Evolutionary conservation across 2,888 invertebrate species (phyloP).

Genomic region (Cheilosia scutellata): DNA sequence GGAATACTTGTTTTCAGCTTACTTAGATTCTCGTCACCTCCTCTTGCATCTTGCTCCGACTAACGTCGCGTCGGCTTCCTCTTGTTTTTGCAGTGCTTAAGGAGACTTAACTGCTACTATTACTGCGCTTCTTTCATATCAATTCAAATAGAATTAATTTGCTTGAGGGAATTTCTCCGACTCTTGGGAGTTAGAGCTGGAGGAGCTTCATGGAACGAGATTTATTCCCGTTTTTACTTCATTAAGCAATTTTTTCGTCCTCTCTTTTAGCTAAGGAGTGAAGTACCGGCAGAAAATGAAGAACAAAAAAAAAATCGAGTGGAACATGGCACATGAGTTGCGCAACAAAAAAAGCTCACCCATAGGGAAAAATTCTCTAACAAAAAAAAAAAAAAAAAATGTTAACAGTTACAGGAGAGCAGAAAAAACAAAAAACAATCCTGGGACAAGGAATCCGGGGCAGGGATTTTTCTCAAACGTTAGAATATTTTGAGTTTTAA

Average conservation of each 20-base stretch:
- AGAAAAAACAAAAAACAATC: neutral
- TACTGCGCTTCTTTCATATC: conserved; percentile 63
- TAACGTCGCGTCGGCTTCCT: neutral
- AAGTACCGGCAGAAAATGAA: conserved; percentile 1
- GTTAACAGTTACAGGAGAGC: conserved; percentile 16
- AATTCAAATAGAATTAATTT: conserved; percentile 75
- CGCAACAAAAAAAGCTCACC: conserved; percentile 24
- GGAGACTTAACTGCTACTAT: conserved; percentile 48
- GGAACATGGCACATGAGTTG: conserved; percentile 62
- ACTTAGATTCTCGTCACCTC: conserved; percentile 26
- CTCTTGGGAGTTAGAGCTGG: conserved; percentile 29
- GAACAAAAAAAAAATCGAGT: conserved; percentile 45
- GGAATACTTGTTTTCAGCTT: conserved; percentile 30
- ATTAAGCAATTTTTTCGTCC: conserved; percentile 70
- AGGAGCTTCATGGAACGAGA: conserved; percentile 52
- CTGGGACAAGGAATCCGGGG: conserved; percentile 8
- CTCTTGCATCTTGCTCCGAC: neutral
- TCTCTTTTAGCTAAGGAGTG: conserved; percentile 8
- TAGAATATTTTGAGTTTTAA: conserved; percentile 43
- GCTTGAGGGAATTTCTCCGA: conserved; percentile 64
- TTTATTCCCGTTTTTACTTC: conserved; percentile 74
- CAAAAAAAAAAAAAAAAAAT: conserved; percentile 4
- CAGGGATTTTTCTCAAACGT: conserved; percentile 31
- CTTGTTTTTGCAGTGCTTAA: conserved; percentile 23
- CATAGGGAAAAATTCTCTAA: neutral